Evolutionary conservation across 35 echinoderm and acorn worm genomes (phyloP).

Genomic region (Eucidaris tribuloides): DNA sequence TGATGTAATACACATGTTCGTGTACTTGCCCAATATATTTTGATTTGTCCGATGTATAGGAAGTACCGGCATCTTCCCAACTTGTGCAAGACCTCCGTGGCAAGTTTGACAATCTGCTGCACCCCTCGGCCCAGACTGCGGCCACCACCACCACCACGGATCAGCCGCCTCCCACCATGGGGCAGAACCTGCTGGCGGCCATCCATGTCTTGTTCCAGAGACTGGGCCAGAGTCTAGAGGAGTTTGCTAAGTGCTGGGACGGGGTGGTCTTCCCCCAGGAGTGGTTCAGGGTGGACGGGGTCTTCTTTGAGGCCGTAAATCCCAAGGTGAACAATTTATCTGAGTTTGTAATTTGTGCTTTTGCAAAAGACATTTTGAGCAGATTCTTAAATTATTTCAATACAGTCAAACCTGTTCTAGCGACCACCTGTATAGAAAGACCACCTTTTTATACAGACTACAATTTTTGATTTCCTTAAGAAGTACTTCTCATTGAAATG

Average conservation of each 20-base stretch:
- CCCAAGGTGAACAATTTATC: neutral
- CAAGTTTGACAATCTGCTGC: conserved; percentile 22
- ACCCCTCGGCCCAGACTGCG: neutral
- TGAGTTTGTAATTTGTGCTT: too few relatives aligned
- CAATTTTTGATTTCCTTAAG: too few relatives aligned
- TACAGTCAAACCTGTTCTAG: too few relatives aligned
- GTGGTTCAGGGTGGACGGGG: conserved; percentile 61
- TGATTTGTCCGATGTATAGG: neutral
- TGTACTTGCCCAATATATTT: neutral
- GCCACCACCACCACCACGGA: neutral
- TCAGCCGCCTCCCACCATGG: conserved; percentile 55
- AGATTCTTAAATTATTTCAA: too few relatives aligned
- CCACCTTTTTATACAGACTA: too few relatives aligned
- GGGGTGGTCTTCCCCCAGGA: conserved; percentile 32
- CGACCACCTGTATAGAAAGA: too few relatives aligned
- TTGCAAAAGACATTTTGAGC: too few relatives aligned
- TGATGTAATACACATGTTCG: too few relatives aligned
- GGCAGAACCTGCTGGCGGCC: conserved; percentile 72
- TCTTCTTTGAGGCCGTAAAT: conserved; percentile 5
- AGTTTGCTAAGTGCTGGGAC: conserved; percentile 52
- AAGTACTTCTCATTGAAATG: too few relatives aligned
- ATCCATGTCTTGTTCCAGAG: conserved; percentile 70
- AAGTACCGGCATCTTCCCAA: conserved; percentile 14
- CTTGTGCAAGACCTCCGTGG: conserved; percentile 8
- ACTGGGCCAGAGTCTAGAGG: conserved; percentile 48